phyloP scores from a whole-genome alignment of 2,113 vertebrate genomes.

The Otolemur garnettii region DNA sequence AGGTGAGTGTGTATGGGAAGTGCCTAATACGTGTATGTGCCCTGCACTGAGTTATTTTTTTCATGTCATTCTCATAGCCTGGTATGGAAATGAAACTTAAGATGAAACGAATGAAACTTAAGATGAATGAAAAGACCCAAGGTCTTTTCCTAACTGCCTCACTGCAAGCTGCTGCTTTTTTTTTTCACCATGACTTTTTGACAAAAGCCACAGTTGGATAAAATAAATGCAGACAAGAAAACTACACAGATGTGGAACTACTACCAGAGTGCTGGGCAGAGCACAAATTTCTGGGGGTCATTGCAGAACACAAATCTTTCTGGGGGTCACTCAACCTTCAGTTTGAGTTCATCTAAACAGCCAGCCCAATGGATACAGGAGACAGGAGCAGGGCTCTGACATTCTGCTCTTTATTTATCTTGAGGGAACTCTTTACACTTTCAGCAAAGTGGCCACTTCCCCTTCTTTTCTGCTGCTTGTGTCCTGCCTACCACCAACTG shows the following conservation, averaged over 20 bases:
- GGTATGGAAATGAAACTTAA: neutral
- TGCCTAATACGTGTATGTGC: neutral
- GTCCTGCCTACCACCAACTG: neutral
- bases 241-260: neutral
- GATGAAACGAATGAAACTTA: neutral
- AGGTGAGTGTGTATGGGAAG: neutral
- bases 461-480: neutral
- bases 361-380: neutral
- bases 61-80: neutral
- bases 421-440: neutral
- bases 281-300: neutral
- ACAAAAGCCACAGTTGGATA: neutral
- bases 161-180: neutral
- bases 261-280: neutral
- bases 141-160: neutral
- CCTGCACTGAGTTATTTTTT: neutral
- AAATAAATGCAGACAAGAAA: neutral
- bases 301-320: neutral
- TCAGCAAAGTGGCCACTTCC: neutral
- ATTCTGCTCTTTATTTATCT: neutral
- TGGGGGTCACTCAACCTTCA: neutral
- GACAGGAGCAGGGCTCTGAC: neutral
- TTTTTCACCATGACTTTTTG: neutral
- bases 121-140: neutral
- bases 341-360: neutral